Conservation (phyloP, 2,113 vertebrate genomes). For the Phalacrocorax carbo region DNA sequence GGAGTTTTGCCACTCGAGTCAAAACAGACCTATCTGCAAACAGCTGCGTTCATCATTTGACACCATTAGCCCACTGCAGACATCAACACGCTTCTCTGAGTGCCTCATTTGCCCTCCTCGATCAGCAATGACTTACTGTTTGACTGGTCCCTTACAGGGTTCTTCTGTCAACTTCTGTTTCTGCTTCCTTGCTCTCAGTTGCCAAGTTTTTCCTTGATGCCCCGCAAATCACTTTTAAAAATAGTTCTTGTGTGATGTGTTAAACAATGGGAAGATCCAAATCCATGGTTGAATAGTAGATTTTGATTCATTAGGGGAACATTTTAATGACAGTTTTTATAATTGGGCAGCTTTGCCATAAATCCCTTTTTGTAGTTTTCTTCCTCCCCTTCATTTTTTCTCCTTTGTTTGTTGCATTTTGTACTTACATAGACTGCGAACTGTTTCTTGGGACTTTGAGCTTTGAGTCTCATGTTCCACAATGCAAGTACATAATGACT, state of each 20-base stretch:
- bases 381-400: neutral
- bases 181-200: neutral
- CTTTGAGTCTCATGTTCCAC: neutral
- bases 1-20: neutral
- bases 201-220: neutral
- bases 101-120: neutral
- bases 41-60: neutral
- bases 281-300: neutral
- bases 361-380: neutral
- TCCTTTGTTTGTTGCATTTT: neutral
- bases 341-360: neutral
- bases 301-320: neutral
- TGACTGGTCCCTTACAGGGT: rapidly evolving
- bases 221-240: neutral
- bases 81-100: rapidly evolving
- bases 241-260: neutral
- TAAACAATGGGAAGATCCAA: neutral
- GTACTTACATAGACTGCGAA: neutral
- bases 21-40: neutral
- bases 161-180: neutral
- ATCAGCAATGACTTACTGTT: neutral
- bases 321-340: neutral
- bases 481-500: neutral
- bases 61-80: neutral
- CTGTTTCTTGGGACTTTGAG: neutral